Evolutionary conservation across 2,113 vertebrate genomes (phyloP).

Genomic region (Ardeotis arabs): DNA sequence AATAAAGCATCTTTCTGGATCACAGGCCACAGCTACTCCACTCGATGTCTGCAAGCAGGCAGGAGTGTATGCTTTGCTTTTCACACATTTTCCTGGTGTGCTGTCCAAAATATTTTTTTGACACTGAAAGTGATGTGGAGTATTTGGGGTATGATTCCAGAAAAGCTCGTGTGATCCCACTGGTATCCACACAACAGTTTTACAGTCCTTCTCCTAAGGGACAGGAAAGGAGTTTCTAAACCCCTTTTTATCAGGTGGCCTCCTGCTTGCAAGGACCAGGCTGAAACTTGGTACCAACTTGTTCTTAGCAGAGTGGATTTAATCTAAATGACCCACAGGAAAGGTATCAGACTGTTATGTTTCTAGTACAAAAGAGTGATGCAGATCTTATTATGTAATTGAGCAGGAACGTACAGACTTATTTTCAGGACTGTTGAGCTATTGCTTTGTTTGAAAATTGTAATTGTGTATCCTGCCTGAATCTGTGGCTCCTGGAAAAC

Average conservation of each 20-base stretch:
- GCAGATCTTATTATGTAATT: background rate
- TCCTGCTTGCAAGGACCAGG: background rate
- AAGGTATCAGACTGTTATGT: background rate
- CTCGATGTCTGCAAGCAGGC: background rate
- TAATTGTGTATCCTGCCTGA: background rate
- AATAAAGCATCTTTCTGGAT: background rate
- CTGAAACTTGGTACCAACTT: background rate
- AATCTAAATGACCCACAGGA: background rate
- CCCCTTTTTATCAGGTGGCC: rapidly evolving
- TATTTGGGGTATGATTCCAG: background rate
- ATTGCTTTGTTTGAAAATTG: background rate
- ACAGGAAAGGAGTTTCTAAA: background rate
- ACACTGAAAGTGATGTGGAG: background rate
- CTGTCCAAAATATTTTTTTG: background rate
- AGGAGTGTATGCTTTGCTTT: background rate
- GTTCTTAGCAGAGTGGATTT: background rate
- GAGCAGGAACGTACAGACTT: background rate
- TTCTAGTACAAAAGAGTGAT: background rate
- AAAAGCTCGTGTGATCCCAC: background rate
- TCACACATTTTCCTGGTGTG: background rate
- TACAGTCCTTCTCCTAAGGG: background rate
- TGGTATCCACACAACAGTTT: background rate
- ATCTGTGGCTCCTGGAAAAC: background rate
- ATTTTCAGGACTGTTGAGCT: background rate
- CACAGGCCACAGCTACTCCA: background rate